phyloP scores from a whole-genome alignment of 2,797 vertebrate genomes.

The Paedocypris micromegethes region DNA sequence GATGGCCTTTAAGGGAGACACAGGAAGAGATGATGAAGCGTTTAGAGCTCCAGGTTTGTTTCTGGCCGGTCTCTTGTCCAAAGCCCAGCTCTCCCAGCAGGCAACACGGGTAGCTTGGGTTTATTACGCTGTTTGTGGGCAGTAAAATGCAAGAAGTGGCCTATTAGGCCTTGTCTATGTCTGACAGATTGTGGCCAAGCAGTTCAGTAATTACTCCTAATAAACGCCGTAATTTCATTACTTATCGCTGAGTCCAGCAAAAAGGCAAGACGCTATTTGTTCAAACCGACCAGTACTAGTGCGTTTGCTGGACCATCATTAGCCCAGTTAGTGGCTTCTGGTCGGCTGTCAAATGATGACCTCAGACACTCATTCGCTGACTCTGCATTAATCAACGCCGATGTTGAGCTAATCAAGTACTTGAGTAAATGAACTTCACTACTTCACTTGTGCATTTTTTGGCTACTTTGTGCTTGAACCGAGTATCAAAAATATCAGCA shows the following conservation, averaged over 20 bases:
- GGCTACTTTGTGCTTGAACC: no score
- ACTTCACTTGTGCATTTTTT: no score
- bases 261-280: constrained; percentile 37
- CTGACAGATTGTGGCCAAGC: constrained; percentile 53
- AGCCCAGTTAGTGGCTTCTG: constrained; percentile 2
- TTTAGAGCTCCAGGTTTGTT: constrained; percentile 39
- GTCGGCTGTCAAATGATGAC: constrained; percentile 5
- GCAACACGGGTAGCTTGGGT: constrained; percentile 51
- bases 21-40: constrained; percentile 23
- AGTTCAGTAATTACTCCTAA: constrained; percentile 54
- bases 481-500: no score
- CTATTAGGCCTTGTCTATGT: constrained; percentile 56
- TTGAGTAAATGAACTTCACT: not conserved
- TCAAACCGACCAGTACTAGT: constrained; percentile 32
- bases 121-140: constrained; percentile 56
- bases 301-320: constrained; percentile 14
- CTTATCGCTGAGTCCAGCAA: constrained; percentile 53
- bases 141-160: constrained; percentile 54
- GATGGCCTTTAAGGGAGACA: constrained; percentile 10
- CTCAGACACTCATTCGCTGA: not conserved
- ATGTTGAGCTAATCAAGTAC: no score
- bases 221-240: constrained; percentile 51
- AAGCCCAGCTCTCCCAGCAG: constrained; percentile 54
- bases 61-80: constrained; percentile 35
- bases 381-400: not conserved